Conservation (phyloP, 2,797 vertebrate genomes). For the Macrochelys suwanniensis region DNA sequence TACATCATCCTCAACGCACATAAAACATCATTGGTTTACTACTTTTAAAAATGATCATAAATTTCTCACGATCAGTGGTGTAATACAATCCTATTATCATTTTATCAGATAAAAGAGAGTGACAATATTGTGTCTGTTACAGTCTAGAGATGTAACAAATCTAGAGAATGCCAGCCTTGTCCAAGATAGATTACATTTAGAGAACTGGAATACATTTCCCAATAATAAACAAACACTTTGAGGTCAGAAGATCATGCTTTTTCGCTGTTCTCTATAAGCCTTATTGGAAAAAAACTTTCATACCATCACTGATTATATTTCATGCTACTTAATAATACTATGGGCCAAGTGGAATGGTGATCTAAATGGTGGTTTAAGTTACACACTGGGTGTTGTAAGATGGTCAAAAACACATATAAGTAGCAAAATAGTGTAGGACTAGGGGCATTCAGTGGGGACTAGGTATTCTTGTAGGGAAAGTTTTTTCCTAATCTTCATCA, state of each 20-base stretch:
- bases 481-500: not conserved
- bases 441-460: not conserved
- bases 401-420: constrained; percentile 46
- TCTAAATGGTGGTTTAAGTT: constrained; percentile 36
- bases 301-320: constrained; percentile 61
- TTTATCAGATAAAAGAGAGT: constrained; percentile 63
- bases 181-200: constrained; percentile 71
- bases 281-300: constrained; percentile 74
- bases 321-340: constrained; percentile 56
- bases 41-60: constrained; percentile 42
- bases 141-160: constrained; percentile 64
- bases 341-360: constrained; percentile 20
- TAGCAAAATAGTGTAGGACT: constrained; percentile 4
- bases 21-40: constrained; percentile 1
- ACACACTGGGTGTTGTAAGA: constrained; percentile 38
- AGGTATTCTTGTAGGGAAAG: not conserved
- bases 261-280: constrained; percentile 73
- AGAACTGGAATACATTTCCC: constrained; percentile 72
- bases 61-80: constrained; percentile 14
- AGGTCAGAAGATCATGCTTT: constrained; percentile 60
- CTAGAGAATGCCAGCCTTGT: constrained; percentile 60
- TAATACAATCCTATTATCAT: constrained; percentile 62
- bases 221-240: constrained; percentile 76
- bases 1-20: not conserved
- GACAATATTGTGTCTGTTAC: constrained; percentile 59